Conservation (phyloP, 2,797 vertebrate genomes). For the Glyptemys insculpta region DNA sequence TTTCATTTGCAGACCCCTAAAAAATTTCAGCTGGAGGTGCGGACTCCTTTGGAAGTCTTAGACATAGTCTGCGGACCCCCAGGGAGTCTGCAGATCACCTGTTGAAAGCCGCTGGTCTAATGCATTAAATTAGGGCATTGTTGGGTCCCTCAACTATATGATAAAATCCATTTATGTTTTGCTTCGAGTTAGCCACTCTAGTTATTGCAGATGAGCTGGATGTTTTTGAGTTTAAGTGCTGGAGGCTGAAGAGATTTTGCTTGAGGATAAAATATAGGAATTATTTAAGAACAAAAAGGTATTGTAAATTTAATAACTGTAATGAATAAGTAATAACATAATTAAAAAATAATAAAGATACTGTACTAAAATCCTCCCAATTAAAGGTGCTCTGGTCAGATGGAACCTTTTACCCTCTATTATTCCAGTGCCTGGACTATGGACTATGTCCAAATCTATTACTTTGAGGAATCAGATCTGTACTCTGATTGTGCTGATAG, state of each 20-base stretch:
- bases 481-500: accelerated
- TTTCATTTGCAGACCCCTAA: not conserved
- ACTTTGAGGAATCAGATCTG: too few relatives aligned
- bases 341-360: slow-evolving; percentile 62
- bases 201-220: slow-evolving; percentile 35
- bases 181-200: slow-evolving; percentile 24
- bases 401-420: not conserved
- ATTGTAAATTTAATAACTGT: slow-evolving; percentile 72
- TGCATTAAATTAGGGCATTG: not conserved
- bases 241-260: slow-evolving; percentile 65
- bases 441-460: accelerated
- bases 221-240: slow-evolving; percentile 54
- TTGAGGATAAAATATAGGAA: slow-evolving; percentile 56
- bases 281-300: slow-evolving; percentile 69
- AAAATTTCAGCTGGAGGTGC: not conserved
- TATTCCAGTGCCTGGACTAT: not conserved
- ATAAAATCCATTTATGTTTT: not conserved
- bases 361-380: slow-evolving; percentile 6
- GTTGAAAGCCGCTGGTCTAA: not conserved
- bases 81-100: not conserved
- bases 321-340: slow-evolving; percentile 66
- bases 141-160: slow-evolving; percentile 8
- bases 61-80: not conserved
- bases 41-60: not conserved
- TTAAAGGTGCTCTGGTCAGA: not conserved